These are phyloP conservation scores for Atherinomorus stipes DNA, from an alignment of 2,113 vertebrate genomes.

Conservation along the genomic window DNA sequence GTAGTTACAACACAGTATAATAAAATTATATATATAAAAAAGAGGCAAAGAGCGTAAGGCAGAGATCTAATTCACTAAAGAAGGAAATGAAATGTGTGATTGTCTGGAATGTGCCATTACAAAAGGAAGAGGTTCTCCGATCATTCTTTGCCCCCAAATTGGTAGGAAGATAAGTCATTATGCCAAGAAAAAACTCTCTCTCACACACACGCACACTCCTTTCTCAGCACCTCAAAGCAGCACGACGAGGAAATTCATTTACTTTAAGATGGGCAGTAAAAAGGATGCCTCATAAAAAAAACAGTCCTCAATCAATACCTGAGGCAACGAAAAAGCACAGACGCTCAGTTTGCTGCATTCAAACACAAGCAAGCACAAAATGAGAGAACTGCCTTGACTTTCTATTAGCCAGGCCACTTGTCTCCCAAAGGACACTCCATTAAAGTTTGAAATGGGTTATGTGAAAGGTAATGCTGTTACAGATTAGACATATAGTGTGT, in stretches of 20 bases:
- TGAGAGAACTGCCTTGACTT: constrained; percentile 44
- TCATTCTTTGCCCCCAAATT: constrained; percentile 48
- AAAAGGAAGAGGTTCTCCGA: constrained; percentile 39
- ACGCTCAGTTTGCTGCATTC: constrained; percentile 49
- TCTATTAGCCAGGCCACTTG: constrained; percentile 53
- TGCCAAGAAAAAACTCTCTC: constrained; percentile 3
- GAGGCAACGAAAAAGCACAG: constrained; percentile 65
- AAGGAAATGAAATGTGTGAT: constrained; percentile 69
- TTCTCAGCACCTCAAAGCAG: constrained; percentile 47
- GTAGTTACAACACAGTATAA: constrained; percentile 1
- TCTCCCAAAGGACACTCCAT: constrained; percentile 61
- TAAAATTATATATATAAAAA: not conserved
- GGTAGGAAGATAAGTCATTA: constrained; percentile 62
- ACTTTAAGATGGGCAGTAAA: constrained; percentile 74
- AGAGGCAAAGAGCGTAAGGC: constrained; percentile 13
- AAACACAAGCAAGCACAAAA: constrained; percentile 40
- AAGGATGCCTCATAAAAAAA: constrained; percentile 72
- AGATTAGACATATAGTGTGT: constrained; percentile 28
- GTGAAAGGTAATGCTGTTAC: constrained; percentile 39
- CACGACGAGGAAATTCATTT: constrained; percentile 76
- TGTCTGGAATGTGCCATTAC: constrained; percentile 50
- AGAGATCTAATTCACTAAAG: constrained; percentile 42
- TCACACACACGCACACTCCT: constrained; percentile 17
- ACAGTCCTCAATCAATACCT: constrained; percentile 77
- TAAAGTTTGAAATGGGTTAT: constrained; percentile 43